Evolutionary conservation across 1,140 invertebrate species (phyloP).

Genomic region (Achatina immaculata): DNA sequence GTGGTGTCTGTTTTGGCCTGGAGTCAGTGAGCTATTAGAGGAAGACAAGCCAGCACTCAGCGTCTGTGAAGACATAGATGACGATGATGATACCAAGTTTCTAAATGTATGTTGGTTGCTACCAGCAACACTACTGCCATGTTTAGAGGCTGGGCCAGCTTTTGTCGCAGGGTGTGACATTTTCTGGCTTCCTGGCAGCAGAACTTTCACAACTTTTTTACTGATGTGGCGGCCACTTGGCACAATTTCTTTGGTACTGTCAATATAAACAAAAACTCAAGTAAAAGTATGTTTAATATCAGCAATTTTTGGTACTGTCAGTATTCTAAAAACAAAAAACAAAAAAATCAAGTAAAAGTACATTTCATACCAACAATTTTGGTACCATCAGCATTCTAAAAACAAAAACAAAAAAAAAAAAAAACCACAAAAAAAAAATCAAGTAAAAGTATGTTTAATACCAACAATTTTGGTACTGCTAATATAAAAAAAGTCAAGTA

Average conservation of each 20-base stretch:
- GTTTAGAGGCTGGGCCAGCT: not conserved
- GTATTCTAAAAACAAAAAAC: not conserved
- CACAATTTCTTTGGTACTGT: conserved; percentile 91
- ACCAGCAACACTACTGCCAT: not conserved
- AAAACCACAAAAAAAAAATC: not conserved
- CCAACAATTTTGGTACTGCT: not conserved
- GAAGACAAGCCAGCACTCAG: conserved; percentile 38
- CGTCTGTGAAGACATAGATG: not conserved
- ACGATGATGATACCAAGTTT: conserved; percentile 1
- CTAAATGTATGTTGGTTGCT: not conserved
- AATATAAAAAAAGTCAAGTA: not conserved
- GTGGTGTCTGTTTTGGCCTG: conserved; percentile 38
- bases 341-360: not conserved
- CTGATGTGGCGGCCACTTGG: conserved; percentile 88
- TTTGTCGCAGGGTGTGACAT: not conserved
- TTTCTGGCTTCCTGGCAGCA: conserved; percentile 43
- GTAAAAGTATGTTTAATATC: not conserved
- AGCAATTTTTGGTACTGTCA: not conserved
- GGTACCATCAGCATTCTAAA: too few species aligned
- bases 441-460: not conserved
- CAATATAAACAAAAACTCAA: conserved; percentile 36
- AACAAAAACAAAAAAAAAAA: not conserved
- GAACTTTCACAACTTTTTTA: conserved; percentile 76
- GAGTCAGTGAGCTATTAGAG: conserved; percentile 13
- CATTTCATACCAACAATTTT: too few species aligned